phyloP scores from a whole-genome alignment of 2,888 invertebrate species.

The Dexiosoma caninum region DNA sequence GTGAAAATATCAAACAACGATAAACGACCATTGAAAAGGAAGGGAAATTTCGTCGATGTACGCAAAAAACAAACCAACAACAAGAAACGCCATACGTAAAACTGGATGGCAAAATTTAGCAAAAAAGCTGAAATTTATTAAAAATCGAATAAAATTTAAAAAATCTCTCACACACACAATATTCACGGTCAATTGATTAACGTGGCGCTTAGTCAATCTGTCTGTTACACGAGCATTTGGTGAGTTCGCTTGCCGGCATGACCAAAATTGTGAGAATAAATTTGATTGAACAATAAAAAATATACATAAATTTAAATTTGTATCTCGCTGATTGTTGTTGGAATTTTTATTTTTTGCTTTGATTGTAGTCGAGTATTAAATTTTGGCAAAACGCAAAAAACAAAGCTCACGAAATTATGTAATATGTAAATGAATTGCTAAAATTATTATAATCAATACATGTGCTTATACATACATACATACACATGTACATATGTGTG shows the following conservation, averaged over 20 bases:
- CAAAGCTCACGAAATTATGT: constrained; percentile 51
- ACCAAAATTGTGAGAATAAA: constrained; percentile 9
- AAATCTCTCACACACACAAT: constrained; percentile 13
- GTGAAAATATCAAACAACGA: constrained; percentile 32
- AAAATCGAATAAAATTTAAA: constrained; percentile 38
- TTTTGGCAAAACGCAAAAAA: constrained; percentile 43
- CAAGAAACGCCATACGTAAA: neutral
- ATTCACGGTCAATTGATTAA: constrained; percentile 63
- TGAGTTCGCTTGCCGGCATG: neutral
- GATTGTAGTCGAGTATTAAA: constrained; percentile 30
- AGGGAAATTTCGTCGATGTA: constrained; percentile 36
- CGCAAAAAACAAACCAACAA: constrained; percentile 1
- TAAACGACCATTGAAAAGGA: constrained; percentile 44
- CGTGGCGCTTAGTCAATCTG: constrained; percentile 22
- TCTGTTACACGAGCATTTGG: constrained; percentile 23
- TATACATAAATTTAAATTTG: constrained; percentile 25
- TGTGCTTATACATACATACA: constrained; percentile 48
- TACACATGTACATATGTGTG: constrained; percentile 7
- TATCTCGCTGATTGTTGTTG: constrained; percentile 8
- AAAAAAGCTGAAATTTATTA: constrained; percentile 32
- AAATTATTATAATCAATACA: constrained; percentile 47
- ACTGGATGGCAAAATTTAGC: constrained; percentile 3
- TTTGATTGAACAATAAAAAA: constrained; percentile 10
- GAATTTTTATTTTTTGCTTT: too few species aligned
- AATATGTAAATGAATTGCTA: constrained; percentile 62